Conservation (phyloP, 2,888 invertebrate genomes). For the Drosophila crucigera region DNA sequence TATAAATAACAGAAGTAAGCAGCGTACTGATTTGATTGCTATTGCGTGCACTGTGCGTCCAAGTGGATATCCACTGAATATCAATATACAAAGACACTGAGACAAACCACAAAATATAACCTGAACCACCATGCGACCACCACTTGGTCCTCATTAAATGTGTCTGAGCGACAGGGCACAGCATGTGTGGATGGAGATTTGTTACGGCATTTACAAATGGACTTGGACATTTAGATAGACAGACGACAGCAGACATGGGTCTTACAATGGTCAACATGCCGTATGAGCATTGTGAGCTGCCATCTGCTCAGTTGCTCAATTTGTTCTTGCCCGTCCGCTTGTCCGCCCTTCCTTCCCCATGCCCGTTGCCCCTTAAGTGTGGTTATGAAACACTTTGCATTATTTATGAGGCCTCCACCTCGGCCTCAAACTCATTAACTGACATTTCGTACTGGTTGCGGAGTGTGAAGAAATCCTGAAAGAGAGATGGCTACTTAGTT, state of each 20-base stretch:
- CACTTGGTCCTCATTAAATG: conserved; percentile 17
- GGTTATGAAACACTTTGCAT: conserved; percentile 71
- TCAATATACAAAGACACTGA: conserved; percentile 28
- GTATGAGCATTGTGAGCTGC: conserved; percentile 33
- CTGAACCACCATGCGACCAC: neutral
- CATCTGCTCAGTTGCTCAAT: conserved; percentile 48
- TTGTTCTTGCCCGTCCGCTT: conserved; percentile 14
- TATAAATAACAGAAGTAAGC: conserved; percentile 51
- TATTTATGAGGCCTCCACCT: conserved; percentile 54
- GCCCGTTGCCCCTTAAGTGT: conserved; percentile 34
- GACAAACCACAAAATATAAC: conserved; percentile 1
- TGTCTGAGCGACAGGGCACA: conserved; percentile 15
- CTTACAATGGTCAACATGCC: conserved; percentile 31
- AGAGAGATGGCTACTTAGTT: neutral
- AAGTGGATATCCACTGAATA: conserved; percentile 48
- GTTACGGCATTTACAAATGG: conserved; percentile 46
- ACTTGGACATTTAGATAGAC: conserved; percentile 9
- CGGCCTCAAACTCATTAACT: conserved; percentile 60
- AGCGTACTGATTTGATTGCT: conserved; percentile 53
- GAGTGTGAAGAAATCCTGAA: neutral
- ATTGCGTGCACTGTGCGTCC: conserved; percentile 43
- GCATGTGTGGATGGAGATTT: conserved; percentile 56
- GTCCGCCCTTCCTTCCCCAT: neutral
- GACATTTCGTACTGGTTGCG: conserved; percentile 15
- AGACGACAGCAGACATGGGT: neutral